Conservation (phyloP, 2,797 vertebrate genomes). For the Falco columbarius region DNA sequence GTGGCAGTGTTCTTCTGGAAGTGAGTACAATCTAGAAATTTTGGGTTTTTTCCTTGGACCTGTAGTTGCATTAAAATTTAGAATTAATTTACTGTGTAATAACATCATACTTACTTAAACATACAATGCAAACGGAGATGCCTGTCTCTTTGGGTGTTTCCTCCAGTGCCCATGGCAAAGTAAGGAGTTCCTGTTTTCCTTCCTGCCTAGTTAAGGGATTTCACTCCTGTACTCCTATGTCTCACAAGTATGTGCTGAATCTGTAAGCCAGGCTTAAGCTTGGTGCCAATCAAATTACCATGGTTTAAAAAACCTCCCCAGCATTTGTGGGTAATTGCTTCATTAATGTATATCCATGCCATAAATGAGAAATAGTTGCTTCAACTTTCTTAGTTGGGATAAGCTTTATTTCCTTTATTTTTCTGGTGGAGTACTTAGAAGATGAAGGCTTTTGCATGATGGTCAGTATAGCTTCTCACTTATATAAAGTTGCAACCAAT, state of each 20-base stretch:
- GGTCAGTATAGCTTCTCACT: not conserved
- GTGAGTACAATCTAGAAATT: not conserved
- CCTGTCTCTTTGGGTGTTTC: not conserved
- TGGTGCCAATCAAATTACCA: not conserved
- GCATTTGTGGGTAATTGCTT: not conserved
- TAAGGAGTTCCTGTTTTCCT: not conserved
- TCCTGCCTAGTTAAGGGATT: not conserved
- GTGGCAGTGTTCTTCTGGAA: not conserved
- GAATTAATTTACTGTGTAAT: not conserved
- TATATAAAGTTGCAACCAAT: not conserved
- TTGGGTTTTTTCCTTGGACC: not conserved
- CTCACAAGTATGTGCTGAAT: not conserved
- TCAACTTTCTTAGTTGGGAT: not conserved
- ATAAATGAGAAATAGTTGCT: not conserved
- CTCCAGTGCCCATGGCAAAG: not conserved
- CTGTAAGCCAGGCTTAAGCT: not conserved
- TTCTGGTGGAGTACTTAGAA: not conserved
- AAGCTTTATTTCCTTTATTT: not conserved
- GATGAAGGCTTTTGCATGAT: not conserved
- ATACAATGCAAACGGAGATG: not conserved
- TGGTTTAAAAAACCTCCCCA: not conserved
- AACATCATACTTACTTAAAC: not conserved
- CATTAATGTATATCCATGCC: not conserved
- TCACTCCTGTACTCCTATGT: not conserved
- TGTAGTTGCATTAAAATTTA: not conserved